phyloP scores from a whole-genome alignment of 1,140 invertebrate genomes.

The Latrodectus geometricus region DNA sequence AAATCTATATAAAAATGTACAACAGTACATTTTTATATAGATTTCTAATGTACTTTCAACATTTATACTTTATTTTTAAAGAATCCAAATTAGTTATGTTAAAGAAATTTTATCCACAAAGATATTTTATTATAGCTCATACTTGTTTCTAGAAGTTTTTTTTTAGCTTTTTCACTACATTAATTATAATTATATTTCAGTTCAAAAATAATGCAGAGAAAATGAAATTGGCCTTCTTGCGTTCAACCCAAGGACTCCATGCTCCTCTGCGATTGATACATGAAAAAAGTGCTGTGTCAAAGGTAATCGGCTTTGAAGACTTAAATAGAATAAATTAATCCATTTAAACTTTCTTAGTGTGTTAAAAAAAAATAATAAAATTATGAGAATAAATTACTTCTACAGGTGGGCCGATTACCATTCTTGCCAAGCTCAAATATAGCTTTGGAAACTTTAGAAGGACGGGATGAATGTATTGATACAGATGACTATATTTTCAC shows the following conservation, averaged over 20 bases:
- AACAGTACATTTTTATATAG: no score
- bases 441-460: conserved; percentile 70
- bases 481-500: conserved; percentile 84
- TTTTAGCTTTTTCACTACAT: no score
- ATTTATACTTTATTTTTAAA: no score
- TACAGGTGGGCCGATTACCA: conserved; percentile 68
- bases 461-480: conserved; percentile 80
- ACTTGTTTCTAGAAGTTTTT: no score
- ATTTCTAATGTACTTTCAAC: no score
- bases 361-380: no score
- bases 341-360: no score
- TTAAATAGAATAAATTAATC: background rate
- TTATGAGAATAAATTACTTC: conserved; percentile 5
- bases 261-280: conserved; percentile 85
- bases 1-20: no score
- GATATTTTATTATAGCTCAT: no score
- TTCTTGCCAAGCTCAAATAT: conserved; percentile 68
- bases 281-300: conserved; percentile 82
- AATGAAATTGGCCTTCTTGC: conserved; percentile 81
- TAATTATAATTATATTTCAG: conserved; percentile 58
- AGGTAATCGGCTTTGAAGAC: conserved; percentile 70
- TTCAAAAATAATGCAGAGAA: conserved; percentile 70
- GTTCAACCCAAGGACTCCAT: conserved; percentile 87
- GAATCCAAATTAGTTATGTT: no score
- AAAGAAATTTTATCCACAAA: no score